Evolutionary conservation across 2,888 invertebrate species (phyloP), one percentile per base, ranked within the genome.

Genomic region (Choristoneura rosaceana): DNA sequence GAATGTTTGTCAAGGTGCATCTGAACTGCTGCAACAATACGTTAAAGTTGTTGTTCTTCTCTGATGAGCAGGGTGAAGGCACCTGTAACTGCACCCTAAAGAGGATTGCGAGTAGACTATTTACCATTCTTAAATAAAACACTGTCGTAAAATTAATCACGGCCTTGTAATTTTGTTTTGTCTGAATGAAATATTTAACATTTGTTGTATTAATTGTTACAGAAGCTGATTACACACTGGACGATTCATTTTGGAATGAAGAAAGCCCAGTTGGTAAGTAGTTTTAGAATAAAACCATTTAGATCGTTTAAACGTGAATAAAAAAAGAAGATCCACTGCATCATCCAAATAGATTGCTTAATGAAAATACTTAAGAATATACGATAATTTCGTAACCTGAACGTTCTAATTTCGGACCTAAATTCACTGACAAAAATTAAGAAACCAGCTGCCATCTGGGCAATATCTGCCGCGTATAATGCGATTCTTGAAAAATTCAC

Each of bases 191-290:
- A 60, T 0, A 43, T 9, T 9, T 45, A 47, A 62, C 25, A 70
- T 66, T 66, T 73, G 69, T 76, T 77, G 76, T 80, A 81, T 85
- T 84, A 80, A 84, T 90, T 92, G 91, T 97, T 97, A 69, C 96
- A 98, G 98, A 98, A 95, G 97, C 97, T 92, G 98, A 98, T 95
- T 98, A 98, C 94, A 97, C 97, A 87, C 95, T 98, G 95, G 98
- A 98, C 95, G 98, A 98, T 95, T 97, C 97, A 87, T 97, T 97
- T 95, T 98, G 98, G 98, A 98, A 97, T 95, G 97, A 98, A 94
- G 98, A 98, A 94, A 97, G 96, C 95, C 97, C 97, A 94, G 96
- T 97, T 91, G 98, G 98, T 98, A 90, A 97, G 97, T 96, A 67
- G n/a, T 41, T 47, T 62, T 17, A 9, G 8, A 58, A 45, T 47